Evolutionary conservation across 2,113 vertebrate genomes (phyloP), one percentile per base, ranked within the genome.

Genomic region (Brienomyrus longianalis): DNA sequence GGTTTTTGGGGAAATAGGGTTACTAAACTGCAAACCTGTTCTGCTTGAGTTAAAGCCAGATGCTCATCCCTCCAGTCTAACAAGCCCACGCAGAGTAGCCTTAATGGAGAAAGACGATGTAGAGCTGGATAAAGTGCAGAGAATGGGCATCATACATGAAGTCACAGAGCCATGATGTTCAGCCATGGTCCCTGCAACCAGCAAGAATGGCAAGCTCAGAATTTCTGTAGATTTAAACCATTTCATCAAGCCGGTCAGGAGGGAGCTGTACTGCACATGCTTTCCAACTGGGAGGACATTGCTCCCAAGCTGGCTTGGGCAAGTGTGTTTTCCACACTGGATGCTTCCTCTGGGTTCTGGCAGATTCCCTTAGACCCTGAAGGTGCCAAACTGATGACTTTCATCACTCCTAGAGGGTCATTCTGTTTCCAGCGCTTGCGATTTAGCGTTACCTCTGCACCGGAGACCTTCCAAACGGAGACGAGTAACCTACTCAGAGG

Each of bases 91-190:
- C 31, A 85, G 90, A 89, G 35, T 86, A 80, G 31, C 56, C 39
- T 74, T 47, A 45, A 89, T 87, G 48, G 83, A 83, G 80, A 83
- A 83, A n/a, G 43, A n/a, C 8, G 9, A 83, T 21, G 21, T 19
- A 83, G 80, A 23, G 80, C 43, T 83, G 80, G 47, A 83, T n/a
- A 83, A 21, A 83, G n/a, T 83, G 45, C 43, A n/a, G 45, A 77
- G 0, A 83, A 83, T 48, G 45, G 80, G 43, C 39, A 83, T 23
- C 43, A 83, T 4, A 48, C 43, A 7, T 4, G 88, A 90, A 23
- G 62, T 90, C n/a, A 89, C 62, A 8, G 91, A 92, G 59, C 84
- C 74, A 0, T 89, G 91, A 51, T 91, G 84, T 27, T 59, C 88
- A 23, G 59, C 89, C 3, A 91, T 90, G 31, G 90, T 90, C 7